Evolutionary conservation across 1,140 invertebrate genomes (phyloP).

Genomic region (Chironomus tepperi): DNA sequence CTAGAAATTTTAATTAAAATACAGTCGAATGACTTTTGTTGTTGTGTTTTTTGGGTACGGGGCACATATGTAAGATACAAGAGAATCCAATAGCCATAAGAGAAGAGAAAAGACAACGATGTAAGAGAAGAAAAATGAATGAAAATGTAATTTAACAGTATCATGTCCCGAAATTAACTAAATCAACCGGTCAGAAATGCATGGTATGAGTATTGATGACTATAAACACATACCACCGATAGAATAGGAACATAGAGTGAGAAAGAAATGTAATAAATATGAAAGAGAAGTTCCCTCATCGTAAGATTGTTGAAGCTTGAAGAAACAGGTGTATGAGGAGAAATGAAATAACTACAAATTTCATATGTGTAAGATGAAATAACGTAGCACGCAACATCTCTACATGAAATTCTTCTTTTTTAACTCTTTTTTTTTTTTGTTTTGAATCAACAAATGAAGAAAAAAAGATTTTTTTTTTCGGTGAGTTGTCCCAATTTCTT

Average conservation of each 20-base stretch:
- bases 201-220: background rate
- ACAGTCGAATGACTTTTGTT: too few relatives aligned
- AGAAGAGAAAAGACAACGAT: too few relatives aligned
- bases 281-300: background rate
- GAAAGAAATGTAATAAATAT: background rate
- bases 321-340: slow-evolving; percentile 16
- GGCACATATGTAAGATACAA: too few relatives aligned
- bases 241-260: background rate
- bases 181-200: slow-evolving; percentile 16
- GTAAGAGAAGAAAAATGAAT: too few relatives aligned
- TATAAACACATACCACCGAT: background rate
- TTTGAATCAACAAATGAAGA: background rate
- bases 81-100: too few relatives aligned
- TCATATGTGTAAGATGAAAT: background rate
- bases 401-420: background rate
- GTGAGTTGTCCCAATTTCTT: slow-evolving; percentile 18
- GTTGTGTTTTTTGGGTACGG: too few relatives aligned
- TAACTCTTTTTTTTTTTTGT: background rate
- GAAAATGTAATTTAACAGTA: background rate
- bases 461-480: slow-evolving; percentile 13
- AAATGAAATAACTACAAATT: background rate
- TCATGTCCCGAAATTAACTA: background rate
- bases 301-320: slow-evolving; percentile 3
- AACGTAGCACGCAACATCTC: background rate
- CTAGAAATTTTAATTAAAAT: too few relatives aligned